Base-by-base conservation (phyloP, 2,888 invertebrate species). In the Aphodius sticticus region DNA sequence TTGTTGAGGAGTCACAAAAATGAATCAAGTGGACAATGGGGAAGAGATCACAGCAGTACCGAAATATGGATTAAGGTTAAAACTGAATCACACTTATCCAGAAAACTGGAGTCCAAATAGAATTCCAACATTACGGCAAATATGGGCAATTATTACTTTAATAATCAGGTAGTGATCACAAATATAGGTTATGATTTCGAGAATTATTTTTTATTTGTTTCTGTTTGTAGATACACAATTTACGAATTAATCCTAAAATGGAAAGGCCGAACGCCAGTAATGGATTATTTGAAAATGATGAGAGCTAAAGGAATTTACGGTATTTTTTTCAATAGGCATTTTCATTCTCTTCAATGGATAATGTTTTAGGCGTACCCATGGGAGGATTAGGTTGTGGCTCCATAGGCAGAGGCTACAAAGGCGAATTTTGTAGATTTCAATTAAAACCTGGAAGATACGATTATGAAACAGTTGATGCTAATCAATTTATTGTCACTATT, bases 341-440 rank as follows among this genome's bases (percentile, higher is more conserved):
- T 26, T 26, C 26, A 9, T 35, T 6, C 14, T 12, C 16, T 71
- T 12, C n/a, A 16, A 16, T 74, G 7, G 70, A 26, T 12, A 14
- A 36, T 4, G 35, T 74, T 35, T 76, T 84, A 96, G 96, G 96
- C 80, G 96, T 95, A 37, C 96, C 96, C 2, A 90, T 96, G 83
- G 96, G 96, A 79, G 96, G 96, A 74, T 94, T 96, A 82, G 96
- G 96, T 2, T 91, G 93, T 82, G 95, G 95, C 0, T 94, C 95
- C 0, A 98, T 99, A 85, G 98, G 98, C 2, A 92, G 98, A 78
- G 98, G 98, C 5, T 98, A 93, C 89, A 94, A 94, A 86, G 98
- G 98, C 16, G 97, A 97, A 89, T 98, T 98, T 90, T 97, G 97
- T 88, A 93, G 98, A 79, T 98, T 94, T 88, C 96, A 97, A 88